Conservation (phyloP, 2,888 invertebrate genomes). For the Lissocephala sabroskyi region DNA sequence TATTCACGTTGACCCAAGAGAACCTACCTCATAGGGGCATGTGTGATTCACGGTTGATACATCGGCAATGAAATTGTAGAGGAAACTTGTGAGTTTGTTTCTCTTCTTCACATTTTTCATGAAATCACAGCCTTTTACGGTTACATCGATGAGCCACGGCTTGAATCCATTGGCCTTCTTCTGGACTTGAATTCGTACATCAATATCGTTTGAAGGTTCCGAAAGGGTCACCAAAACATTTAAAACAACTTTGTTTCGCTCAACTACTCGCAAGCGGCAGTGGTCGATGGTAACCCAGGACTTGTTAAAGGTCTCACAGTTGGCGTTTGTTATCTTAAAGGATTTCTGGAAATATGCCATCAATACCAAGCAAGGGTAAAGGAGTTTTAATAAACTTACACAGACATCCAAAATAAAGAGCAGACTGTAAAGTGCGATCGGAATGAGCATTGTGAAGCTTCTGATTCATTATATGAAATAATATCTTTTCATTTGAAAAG, state of each 20-base stretch:
- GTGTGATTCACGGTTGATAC: background rate
- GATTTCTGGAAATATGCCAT: too few relatives aligned
- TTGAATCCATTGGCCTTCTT: constrained; percentile 1
- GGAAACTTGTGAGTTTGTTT: background rate
- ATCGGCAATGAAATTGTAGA: background rate
- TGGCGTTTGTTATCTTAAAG: constrained; percentile 7
- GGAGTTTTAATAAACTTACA: too few relatives aligned
- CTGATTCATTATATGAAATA: too few relatives aligned
- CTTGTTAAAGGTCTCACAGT: constrained; percentile 3
- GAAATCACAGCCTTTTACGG: background rate
- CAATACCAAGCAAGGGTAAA: too few relatives aligned
- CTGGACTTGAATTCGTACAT: background rate
- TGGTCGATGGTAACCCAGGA: constrained; percentile 2
- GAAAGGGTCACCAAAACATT: background rate
- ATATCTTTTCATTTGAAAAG: too few relatives aligned
- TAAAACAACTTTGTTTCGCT: background rate
- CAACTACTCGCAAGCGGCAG: background rate
- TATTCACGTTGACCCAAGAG: too few relatives aligned
- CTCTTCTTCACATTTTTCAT: background rate
- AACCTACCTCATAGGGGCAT: background rate
- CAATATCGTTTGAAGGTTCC: background rate
- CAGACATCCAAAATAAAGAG: too few relatives aligned
- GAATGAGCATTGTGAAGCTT: too few relatives aligned
- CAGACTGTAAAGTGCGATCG: too few relatives aligned
- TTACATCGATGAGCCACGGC: background rate